These are phyloP conservation scores for cat (Felis catus) DNA, from an alignment of 2,113 vertebrate genomes.

Conservation along the genomic window DNA sequence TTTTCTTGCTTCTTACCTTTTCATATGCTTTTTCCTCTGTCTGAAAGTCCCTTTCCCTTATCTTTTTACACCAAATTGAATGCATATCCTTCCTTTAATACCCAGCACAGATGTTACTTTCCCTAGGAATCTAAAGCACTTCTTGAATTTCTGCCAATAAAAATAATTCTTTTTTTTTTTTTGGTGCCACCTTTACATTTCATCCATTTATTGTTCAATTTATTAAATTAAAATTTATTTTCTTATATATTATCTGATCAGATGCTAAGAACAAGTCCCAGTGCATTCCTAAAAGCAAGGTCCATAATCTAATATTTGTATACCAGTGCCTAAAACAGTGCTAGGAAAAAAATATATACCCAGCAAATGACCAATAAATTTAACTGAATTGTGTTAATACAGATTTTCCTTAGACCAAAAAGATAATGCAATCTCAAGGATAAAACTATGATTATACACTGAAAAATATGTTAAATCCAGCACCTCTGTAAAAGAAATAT, in stretches of 20 bases:
- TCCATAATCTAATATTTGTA: neutral
- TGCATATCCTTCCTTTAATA: neutral
- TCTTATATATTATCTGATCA: neutral
- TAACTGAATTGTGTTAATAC: neutral
- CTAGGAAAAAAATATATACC: neutral
- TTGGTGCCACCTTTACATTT: neutral
- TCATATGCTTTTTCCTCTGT: neutral
- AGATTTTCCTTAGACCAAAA: neutral
- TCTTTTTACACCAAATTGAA: neutral
- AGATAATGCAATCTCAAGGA: neutral
- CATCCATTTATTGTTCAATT: neutral
- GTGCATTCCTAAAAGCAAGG: neutral
- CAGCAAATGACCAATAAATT: neutral
- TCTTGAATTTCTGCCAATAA: neutral
- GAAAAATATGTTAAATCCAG: conserved; percentile 8
- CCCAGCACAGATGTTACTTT: neutral
- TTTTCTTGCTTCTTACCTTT: neutral
- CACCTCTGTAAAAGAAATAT: neutral
- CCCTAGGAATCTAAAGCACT: neutral
- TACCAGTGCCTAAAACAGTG: neutral
- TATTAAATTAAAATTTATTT: conserved; percentile 1
- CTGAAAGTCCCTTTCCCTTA: neutral
- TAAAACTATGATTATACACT: neutral
- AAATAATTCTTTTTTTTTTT: neutral
- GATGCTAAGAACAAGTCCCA: neutral